Base-by-base conservation (phyloP, 2,113 vertebrate genomes). In the Rhinolophus sinicus region DNA sequence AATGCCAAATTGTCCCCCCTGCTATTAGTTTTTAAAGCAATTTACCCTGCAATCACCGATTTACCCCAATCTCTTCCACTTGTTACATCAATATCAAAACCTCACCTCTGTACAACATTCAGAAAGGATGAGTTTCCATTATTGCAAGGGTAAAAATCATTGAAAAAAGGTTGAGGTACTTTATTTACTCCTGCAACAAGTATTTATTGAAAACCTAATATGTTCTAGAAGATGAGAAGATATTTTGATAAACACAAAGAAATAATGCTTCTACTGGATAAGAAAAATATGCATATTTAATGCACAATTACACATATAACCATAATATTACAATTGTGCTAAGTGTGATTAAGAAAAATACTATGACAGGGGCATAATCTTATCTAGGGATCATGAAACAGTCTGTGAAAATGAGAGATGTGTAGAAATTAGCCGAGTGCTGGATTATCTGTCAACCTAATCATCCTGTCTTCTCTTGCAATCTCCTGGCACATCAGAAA, bases 301-400 rank as follows among this genome's bases (percentile, higher is more conserved):
- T 0, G 28, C 22, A 15, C 84, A 84, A 95, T 87, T 84, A 75
- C 1, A 62, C 33, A 52, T 58, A 54, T 64, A 86, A 78, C 8
- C 6, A 35, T 58, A 52, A 86, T 35, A 88, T 86, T 83, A 52
- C 28, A 75, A 35, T 64, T 90, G 6, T 56, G 5, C 15, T 75
- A 77, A 92, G 16, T 69, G 4, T 56, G 72, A 89, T 35, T 58
- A 84, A 81, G 64, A 89, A 97, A 93, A 89, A 82, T 50, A 40
- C 18, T 50, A 47, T 24, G 33, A 70, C 28, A 70, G 30, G 72
- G 47, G 4, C 3, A 28, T n/a, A 35, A 26, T 35, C 12, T 85
- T 95, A 28, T 88, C 62, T 81, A 84, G 35, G 3, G 3, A 28
- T 64, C 44, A 93, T 40, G 40, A 81, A 82, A 82, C 3, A 73